Conservation (phyloP, 2,888 invertebrate species). For the Xestoiulus laeticollis region DNA sequence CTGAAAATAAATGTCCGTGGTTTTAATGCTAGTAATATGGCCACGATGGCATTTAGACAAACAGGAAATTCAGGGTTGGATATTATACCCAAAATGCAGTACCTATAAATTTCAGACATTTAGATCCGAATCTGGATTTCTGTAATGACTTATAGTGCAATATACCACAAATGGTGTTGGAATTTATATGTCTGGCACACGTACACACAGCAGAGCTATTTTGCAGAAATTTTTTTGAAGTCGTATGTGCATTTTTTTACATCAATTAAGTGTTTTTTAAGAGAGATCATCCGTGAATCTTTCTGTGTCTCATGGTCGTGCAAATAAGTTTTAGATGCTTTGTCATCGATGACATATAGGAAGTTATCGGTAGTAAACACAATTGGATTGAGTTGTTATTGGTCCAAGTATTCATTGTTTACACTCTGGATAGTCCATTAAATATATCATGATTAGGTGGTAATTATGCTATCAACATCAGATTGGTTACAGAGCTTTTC, state of each 20-base stretch:
- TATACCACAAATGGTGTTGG: background rate
- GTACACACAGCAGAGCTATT: background rate
- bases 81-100: slow-evolving; percentile 17
- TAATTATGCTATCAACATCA: too few species aligned
- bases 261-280: background rate
- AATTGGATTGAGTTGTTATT: too few species aligned
- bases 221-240: background rate
- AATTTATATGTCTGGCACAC: background rate
- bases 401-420: too few species aligned
- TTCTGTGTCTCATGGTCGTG: background rate
- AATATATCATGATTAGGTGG: too few species aligned
- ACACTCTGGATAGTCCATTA: too few species aligned
- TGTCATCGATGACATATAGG: too few species aligned
- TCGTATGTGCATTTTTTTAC: too few species aligned
- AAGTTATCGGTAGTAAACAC: too few species aligned
- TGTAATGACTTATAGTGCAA: background rate
- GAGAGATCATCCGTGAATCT: background rate
- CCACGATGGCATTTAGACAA: slow-evolving; percentile 24
- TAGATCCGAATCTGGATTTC: slow-evolving; percentile 13
- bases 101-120: slow-evolving; percentile 14
- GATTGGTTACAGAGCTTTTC: too few species aligned
- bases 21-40: slow-evolving; percentile 30
- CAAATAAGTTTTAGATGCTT: background rate
- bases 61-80: slow-evolving; percentile 41
- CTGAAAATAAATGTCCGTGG: slow-evolving; percentile 28